A percentile compares a stretch with the other conserved stretches of the same genome.
Conservation (phyloP, 2,888 invertebrate species). For the Sceliomorpha sp. region DNA sequence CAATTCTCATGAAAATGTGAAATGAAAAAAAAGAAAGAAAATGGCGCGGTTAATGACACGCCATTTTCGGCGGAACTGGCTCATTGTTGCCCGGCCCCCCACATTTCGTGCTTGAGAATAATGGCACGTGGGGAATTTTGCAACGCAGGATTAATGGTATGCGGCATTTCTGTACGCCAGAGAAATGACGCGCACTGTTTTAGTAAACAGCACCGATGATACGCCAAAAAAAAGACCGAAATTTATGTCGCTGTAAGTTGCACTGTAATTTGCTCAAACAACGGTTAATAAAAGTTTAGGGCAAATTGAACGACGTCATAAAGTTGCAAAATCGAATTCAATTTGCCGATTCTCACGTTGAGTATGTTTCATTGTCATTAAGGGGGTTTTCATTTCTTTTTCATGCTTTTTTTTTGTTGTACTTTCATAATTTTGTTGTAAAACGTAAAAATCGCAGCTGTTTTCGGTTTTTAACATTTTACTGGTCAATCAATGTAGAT, state of each 20-base stretch:
- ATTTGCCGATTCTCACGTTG: no score
- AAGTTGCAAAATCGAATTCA: no score
- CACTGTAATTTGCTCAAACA: constrained; percentile 15
- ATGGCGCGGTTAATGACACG: constrained; percentile 36
- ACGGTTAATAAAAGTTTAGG: constrained; percentile 34
- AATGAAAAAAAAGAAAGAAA: constrained; percentile 34
- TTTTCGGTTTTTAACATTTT: no score
- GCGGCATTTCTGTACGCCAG: constrained; percentile 53
- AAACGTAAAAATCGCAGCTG: no score
- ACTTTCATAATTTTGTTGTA: no score
- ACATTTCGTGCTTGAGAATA: constrained; percentile 53
- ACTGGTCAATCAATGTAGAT: no score
- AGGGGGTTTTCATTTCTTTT: no score
- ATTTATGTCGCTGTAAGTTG: constrained; percentile 28
- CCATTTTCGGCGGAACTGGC: constrained; percentile 33
- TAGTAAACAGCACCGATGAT: constrained; percentile 52
- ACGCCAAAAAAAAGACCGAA: constrained; percentile 41
- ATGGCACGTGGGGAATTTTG: constrained; percentile 55
- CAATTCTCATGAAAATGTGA: constrained; percentile 51
- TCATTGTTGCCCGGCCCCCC: constrained; percentile 48
- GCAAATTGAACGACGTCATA: not conserved
- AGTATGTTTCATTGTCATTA: no score
- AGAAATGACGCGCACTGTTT: constrained; percentile 52
- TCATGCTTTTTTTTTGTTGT: no score
- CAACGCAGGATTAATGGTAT: constrained; percentile 55